Percentiles rank a stretch among this genome's conserved stretches.
phyloP scores from a whole-genome alignment of 2,113 vertebrate species.

The Gopherus flavomarginatus region DNA sequence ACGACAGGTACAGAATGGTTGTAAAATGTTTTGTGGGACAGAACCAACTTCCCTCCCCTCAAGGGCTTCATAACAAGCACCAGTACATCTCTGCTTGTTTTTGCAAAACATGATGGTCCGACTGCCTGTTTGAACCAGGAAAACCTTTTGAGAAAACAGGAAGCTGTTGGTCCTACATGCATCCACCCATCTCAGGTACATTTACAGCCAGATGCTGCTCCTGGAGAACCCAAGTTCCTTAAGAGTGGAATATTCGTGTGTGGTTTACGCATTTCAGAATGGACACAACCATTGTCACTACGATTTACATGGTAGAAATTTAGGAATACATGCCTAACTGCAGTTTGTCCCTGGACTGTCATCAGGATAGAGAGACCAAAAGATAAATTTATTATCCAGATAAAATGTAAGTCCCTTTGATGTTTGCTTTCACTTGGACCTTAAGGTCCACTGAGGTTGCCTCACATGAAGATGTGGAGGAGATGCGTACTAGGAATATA shows the following conservation, averaged over 20 bases:
- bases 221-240: conserved; percentile 11
- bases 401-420: not conserved
- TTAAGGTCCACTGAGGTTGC: conserved; percentile 4
- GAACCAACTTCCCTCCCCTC: not conserved
- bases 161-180: not conserved
- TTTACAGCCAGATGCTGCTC: conserved; percentile 1
- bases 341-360: not conserved
- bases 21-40: not conserved
- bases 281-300: not conserved
- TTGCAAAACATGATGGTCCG: not conserved
- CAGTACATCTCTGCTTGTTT: not conserved
- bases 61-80: not conserved
- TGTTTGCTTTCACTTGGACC: conserved; percentile 27
- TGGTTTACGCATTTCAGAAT: not conserved
- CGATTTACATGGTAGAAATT: not conserved
- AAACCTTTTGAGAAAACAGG: not conserved
- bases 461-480: not conserved
- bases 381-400: not conserved
- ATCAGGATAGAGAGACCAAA: not conserved
- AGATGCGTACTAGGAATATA: not conserved
- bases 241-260: not conserved
- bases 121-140: not conserved
- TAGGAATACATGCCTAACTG: not conserved
- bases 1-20: not conserved
- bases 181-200: not conserved